These are phyloP conservation scores for Rhabdornis inornatus DNA, from an alignment of 2,113 vertebrate species.

Conservation along the genomic window DNA sequence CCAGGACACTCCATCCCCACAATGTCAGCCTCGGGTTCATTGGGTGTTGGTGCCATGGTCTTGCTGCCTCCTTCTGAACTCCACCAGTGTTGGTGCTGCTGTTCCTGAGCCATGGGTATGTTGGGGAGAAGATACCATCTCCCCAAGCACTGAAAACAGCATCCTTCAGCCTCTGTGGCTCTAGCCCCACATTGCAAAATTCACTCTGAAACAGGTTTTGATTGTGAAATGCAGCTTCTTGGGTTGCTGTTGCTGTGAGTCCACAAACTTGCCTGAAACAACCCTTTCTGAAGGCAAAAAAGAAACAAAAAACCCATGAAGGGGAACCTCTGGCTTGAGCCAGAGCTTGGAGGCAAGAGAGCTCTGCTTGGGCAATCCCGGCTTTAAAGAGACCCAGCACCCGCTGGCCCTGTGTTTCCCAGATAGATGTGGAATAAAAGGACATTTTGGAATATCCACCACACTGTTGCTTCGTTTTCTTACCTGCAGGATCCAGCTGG, in stretches of 20 bases:
- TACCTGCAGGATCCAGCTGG: not conserved
- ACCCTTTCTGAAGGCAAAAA: too few relatives aligned
- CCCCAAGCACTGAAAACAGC: not conserved
- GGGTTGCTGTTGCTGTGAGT: too few relatives aligned
- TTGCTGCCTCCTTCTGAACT: not conserved
- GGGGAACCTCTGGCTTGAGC: not conserved
- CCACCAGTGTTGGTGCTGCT: not conserved
- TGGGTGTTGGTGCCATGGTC: not conserved
- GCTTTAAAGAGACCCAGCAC: not conserved
- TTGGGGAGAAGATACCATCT: accelerated
- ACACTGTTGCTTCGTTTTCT: not conserved
- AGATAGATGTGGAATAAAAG: not conserved
- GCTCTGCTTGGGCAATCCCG: not conserved
- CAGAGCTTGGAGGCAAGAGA: not conserved
- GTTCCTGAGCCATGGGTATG: not conserved
- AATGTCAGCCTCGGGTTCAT: accelerated
- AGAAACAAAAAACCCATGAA: not conserved
- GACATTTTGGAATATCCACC: not conserved
- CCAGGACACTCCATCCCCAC: accelerated
- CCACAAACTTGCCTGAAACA: accelerated
- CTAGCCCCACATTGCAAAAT: not conserved
- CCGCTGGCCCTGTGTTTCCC: accelerated
- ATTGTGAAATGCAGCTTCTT: not conserved
- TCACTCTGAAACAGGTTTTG: not conserved
- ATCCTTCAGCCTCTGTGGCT: not conserved